phyloP scores from a whole-genome alignment of 1,140 invertebrate species.

The Aleiodes sp. region DNA sequence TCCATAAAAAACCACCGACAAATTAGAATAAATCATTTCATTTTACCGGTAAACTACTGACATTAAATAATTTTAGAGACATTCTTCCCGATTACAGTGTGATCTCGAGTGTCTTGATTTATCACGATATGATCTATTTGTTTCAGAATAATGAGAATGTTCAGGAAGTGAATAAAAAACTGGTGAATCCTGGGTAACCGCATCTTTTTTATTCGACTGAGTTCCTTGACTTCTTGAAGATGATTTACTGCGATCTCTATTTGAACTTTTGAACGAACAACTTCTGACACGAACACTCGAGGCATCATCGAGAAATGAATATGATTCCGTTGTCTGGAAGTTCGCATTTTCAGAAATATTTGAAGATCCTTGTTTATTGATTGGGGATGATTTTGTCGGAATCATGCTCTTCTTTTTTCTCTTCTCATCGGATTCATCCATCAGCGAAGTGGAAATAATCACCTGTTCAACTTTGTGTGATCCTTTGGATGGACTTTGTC shows the following conservation, averaged over 20 bases:
- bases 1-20: no score
- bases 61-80: neutral
- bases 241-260: neutral
- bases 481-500: neutral
- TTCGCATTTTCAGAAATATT: neutral
- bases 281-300: neutral
- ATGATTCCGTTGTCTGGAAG: neutral
- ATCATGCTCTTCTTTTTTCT: neutral
- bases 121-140: neutral
- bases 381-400: neutral
- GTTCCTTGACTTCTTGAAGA: neutral
- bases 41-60: no score
- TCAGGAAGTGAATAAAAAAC: neutral
- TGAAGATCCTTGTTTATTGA: neutral
- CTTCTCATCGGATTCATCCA: neutral
- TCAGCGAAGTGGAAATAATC: neutral
- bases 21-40: no score
- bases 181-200: neutral
- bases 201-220: neutral
- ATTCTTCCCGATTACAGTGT: neutral
- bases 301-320: neutral
- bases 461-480: neutral
- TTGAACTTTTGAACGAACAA: neutral
- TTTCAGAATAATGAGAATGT: neutral
- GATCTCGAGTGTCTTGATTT: neutral